phyloP scores from a whole-genome alignment of 2,797 vertebrate species.

The Enteromius viviparus region DNA sequence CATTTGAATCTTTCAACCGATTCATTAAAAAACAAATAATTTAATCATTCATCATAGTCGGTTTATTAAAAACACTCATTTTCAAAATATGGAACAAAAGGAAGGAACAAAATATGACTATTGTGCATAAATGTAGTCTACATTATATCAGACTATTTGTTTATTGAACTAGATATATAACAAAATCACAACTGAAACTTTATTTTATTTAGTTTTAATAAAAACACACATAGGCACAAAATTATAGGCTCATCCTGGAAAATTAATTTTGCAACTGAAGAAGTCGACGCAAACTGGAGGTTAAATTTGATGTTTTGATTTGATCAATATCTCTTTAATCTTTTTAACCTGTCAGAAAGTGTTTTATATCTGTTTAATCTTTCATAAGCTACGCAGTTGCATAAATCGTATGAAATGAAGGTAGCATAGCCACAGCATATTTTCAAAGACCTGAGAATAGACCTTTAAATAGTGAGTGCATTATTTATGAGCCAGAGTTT shows the following conservation, averaged over 20 bases:
- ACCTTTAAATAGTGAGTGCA: background rate
- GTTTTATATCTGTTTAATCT: background rate
- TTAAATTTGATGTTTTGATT: background rate
- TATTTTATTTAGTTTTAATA: background rate
- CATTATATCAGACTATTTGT: background rate
- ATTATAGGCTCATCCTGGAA: no score
- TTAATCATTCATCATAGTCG: background rate
- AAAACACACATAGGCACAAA: no score
- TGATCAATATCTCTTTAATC: background rate
- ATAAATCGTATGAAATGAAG: background rate
- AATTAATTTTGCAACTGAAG: no score
- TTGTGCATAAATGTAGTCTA: background rate
- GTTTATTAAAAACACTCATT: background rate
- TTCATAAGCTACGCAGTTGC: background rate
- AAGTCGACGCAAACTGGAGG: no score
- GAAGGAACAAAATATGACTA: background rate
- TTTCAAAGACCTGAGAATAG: background rate
- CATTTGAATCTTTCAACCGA: background rate
- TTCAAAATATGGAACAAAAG: no score
- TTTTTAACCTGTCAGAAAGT: background rate
- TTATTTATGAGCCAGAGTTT: slow-evolving; percentile 28
- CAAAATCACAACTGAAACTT: no score
- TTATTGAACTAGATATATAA: background rate
- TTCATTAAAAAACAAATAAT: background rate
- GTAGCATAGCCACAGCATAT: background rate